Conservation (phyloP, 37 sponge, comb jelly and placozoan genomes). For the Aplysina aerophoba region DNA sequence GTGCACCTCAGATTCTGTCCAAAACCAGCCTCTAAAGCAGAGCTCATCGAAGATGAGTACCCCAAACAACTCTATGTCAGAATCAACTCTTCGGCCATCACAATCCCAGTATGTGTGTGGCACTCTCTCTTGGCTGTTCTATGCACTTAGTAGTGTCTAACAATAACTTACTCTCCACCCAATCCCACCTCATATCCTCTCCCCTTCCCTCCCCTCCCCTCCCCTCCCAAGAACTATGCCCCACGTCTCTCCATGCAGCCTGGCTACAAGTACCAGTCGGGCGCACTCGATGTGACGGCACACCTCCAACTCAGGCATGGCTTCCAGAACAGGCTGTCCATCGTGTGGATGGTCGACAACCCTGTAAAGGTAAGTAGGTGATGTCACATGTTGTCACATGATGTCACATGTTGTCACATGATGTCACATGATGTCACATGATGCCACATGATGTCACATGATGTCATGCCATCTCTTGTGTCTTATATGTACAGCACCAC, state of each 20-base stretch:
- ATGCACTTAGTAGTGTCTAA: too few relatives aligned
- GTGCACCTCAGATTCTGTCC: slow-evolving; percentile 28
- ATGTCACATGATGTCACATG: background rate
- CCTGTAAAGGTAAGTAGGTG: slow-evolving; percentile 2
- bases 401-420: background rate
- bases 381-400: background rate
- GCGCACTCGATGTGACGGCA: slow-evolving; percentile 69
- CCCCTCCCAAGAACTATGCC: background rate
- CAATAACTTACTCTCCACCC: background rate
- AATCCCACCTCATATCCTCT: background rate
- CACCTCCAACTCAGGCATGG: slow-evolving; percentile 27
- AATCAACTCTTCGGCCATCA: slow-evolving; percentile 44
- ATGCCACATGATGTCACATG: background rate
- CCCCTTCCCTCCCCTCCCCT: background rate
- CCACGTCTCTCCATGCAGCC: slow-evolving; percentile 40
- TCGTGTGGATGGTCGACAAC: background rate
- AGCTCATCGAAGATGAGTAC: slow-evolving; percentile 49
- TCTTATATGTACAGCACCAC: slow-evolving; percentile 12
- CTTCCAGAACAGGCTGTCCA: background rate
- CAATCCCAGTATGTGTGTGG: slow-evolving; percentile 59
- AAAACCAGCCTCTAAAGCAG: background rate
- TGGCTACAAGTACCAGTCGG: slow-evolving; percentile 51
- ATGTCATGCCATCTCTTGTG: background rate
- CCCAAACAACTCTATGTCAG: slow-evolving; percentile 71
- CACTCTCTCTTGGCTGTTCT: too few relatives aligned